A percentile compares a stretch with the other conserved stretches of the same genome.
Conservation (phyloP, 2,797 vertebrate genomes). For the Balearica regulorum region DNA sequence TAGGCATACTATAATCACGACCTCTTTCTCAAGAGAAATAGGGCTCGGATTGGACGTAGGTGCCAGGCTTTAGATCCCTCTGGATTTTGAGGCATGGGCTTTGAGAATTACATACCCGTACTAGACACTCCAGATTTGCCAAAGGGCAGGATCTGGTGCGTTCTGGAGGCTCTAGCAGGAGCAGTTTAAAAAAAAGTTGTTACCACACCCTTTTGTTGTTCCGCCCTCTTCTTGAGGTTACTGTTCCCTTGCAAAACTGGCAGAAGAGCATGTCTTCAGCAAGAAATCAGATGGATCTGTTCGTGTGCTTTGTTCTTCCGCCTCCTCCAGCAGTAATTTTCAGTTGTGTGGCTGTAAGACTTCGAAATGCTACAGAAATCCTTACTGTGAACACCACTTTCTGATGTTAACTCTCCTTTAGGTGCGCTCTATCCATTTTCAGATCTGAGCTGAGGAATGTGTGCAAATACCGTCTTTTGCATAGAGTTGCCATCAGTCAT, state of each 20-base stretch:
- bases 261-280: background rate
- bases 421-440: background rate
- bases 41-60: background rate
- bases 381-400: background rate
- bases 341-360: background rate
- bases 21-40: background rate
- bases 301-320: background rate
- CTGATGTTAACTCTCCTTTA: background rate
- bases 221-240: background rate
- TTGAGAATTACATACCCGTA: background rate
- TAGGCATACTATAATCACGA: rapidly evolving
- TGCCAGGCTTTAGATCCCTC: background rate
- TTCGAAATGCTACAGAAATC: background rate
- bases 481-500: background rate
- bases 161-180: background rate
- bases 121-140: rapidly evolving
- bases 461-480: background rate
- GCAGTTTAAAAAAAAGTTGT: background rate
- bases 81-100: background rate
- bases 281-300: background rate
- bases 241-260: background rate
- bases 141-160: background rate
- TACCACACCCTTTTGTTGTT: background rate
- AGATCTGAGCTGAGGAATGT: background rate
- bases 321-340: background rate